Evolutionary conservation across 2,797 vertebrate species (phyloP).

Genomic region (Mus minutoides): DNA sequence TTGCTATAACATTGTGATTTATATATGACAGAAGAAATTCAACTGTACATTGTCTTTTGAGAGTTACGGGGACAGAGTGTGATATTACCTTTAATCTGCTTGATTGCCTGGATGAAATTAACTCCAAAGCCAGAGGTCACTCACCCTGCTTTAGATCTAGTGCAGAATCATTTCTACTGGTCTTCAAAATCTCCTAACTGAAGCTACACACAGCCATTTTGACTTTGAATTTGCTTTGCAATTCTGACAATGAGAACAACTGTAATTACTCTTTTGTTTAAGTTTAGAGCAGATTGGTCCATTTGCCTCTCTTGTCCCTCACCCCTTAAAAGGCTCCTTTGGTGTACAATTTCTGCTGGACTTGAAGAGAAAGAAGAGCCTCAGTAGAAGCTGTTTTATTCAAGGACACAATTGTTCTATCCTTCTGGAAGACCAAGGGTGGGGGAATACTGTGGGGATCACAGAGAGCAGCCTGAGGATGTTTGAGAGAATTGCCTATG

Average conservation of each 20-base stretch:
- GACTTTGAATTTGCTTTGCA: not conserved
- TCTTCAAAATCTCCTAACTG: conserved; percentile 6
- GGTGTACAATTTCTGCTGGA: not conserved
- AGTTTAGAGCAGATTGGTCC: not conserved
- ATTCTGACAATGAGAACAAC: conserved; percentile 27
- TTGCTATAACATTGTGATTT: not conserved
- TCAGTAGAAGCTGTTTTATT: not conserved
- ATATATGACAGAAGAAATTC: not conserved
- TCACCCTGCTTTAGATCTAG: not conserved
- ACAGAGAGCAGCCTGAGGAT: not conserved
- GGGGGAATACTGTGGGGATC: not conserved
- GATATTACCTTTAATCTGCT: conserved; percentile 4
- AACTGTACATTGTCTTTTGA: conserved; percentile 4
- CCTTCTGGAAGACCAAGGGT: not conserved
- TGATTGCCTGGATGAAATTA: conserved; percentile 11
- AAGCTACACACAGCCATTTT: not conserved
- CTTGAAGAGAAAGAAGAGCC: not conserved
- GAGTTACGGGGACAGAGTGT: not conserved
- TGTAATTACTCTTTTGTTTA: not conserved
- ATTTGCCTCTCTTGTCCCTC: not conserved
- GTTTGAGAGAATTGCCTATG: no score
- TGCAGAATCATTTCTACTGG: not conserved
- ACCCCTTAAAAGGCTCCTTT: not conserved
- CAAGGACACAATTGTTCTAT: not conserved
- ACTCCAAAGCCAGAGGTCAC: not conserved